Base-by-base conservation (phyloP, 2,113 vertebrate genomes). In the Apus apus region DNA sequence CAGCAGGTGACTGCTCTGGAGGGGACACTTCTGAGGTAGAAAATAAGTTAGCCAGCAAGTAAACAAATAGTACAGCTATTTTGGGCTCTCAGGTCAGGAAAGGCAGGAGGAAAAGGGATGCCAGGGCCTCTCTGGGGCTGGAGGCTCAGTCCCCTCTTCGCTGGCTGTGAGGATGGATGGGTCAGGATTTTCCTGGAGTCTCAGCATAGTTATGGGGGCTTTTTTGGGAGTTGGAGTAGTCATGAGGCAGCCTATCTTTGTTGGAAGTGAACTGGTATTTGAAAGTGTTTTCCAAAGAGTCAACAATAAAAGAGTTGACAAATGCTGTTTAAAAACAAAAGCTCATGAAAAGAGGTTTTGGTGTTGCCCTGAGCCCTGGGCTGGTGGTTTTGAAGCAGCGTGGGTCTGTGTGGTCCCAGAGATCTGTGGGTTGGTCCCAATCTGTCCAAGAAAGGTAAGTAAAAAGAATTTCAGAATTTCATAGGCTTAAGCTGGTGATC, bases 1-100 rank as follows among this genome's bases (percentile, higher is more conserved):
- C 14, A 30, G n/a, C 3, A 1, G 51, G 57, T 74, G 62, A 15
- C 23, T 34, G 3, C 0, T 0, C 30, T 4, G 11, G 43, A 48
- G 46, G 23, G 50, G 73, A 58, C 3, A 3, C 30, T 81, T 45
- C 16, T 23, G 40, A 79, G 48, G n/a, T 8, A 78, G 56, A 77
- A 53, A 27, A 54, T 16, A 74, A 80, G 81, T 0, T 1, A 93
- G 15, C 16, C 5, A 4, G 11, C 65, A 58, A 50, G 19, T 40
- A 64, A 81, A 38, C 5, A 15, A 87, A 61, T 30, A 27, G 18
- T 4, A 48, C 5, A 30, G 36, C 38, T 68, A 27, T 19, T 83
- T 65, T 1, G 9, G 74, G 21, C 19, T 66, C 88, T 85, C 30
- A 79, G 62, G 45, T 85, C 21, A 62, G 74, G 71, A 66, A 68